phyloP scores from a whole-genome alignment of 2,888 invertebrate genomes.

The Amphipoea lucens region DNA sequence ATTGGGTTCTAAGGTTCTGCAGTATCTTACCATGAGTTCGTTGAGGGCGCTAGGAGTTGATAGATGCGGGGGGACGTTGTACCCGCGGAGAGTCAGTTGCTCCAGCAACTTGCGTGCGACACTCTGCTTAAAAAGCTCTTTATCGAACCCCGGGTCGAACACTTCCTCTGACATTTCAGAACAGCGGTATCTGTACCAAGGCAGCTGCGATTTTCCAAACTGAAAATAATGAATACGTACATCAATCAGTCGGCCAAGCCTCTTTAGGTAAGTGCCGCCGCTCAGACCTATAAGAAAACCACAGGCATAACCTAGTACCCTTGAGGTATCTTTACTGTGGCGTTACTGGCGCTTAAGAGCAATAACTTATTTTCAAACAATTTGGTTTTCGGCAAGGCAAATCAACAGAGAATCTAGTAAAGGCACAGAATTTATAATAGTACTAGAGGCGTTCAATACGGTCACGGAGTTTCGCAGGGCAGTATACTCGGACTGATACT shows the following conservation, averaged over 20 bases:
- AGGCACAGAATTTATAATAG: too few relatives aligned
- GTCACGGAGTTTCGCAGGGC: neutral
- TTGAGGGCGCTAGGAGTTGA: neutral
- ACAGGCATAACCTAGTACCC: neutral
- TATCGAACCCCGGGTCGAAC: neutral
- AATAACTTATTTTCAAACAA: neutral
- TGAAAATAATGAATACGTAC: conserved; percentile 16
- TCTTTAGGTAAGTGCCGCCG: neutral
- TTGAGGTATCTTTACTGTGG: neutral
- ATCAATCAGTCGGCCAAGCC: neutral
- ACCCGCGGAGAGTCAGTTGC: conserved; percentile 12
- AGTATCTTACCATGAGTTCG: conserved; percentile 5
- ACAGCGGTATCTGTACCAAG: conserved; percentile 7
- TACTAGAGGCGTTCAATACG: neutral
- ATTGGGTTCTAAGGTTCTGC: neutral
- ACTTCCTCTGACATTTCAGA: neutral
- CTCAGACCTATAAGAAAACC: neutral
- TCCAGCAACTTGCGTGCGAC: conserved; percentile 10
- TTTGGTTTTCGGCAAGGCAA: neutral
- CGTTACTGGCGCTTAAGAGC: neutral
- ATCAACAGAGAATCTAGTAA: neutral
- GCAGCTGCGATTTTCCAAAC: conserved; percentile 15
- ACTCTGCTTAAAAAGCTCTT: neutral
- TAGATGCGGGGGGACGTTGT: neutral
- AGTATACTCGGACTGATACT: neutral